Conservation (phyloP, 2,888 invertebrate species). For the Drosophila rubida region DNA sequence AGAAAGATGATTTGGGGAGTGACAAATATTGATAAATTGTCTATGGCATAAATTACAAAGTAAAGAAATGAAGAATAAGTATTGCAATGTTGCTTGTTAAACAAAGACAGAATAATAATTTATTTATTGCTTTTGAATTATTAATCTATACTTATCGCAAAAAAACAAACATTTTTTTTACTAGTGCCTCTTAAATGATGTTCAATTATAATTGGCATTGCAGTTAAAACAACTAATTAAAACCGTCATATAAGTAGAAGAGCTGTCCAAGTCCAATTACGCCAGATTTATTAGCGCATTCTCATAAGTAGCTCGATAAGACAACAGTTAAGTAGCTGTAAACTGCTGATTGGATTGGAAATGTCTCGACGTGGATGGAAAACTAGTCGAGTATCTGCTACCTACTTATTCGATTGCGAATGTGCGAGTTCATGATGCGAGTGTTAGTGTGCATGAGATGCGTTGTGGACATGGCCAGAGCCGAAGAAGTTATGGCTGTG, state of each 20-base stretch:
- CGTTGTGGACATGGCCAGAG: constrained; percentile 42
- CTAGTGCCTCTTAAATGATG: neutral
- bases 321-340: constrained; percentile 76
- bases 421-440: constrained; percentile 12
- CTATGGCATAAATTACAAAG: neutral
- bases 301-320: constrained; percentile 55
- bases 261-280: constrained; percentile 25
- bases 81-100: too few species aligned
- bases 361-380: constrained; percentile 44
- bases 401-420: constrained; percentile 10
- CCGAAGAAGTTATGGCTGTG: constrained; percentile 79
- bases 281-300: constrained; percentile 64
- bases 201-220: neutral
- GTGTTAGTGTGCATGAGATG: constrained; percentile 20
- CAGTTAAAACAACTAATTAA: constrained; percentile 30
- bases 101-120: too few species aligned
- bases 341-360: constrained; percentile 61
- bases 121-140: too few species aligned
- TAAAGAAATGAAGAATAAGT: too few species aligned
- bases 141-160: too few species aligned
- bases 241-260: constrained; percentile 19
- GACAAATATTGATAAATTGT: neutral
- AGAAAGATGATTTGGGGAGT: neutral
- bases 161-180: too few species aligned
- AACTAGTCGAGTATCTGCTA: constrained; percentile 31